phyloP scores from a whole-genome alignment of 2,797 vertebrate species.

The Silurus aristotelis region DNA sequence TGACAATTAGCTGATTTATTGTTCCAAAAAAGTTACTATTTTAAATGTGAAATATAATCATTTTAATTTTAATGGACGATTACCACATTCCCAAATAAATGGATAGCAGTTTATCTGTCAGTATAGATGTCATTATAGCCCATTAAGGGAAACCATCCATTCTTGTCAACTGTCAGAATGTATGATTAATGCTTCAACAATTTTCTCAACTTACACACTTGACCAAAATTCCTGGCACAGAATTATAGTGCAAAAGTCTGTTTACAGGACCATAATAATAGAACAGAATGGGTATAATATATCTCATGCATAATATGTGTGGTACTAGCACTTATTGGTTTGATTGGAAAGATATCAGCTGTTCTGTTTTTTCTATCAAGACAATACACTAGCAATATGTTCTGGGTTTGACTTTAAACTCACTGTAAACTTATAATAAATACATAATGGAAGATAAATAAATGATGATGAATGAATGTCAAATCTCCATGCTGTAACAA shows the following conservation, averaged over 20 bases:
- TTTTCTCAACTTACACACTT: slow-evolving; percentile 68
- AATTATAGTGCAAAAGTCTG: slow-evolving; percentile 65
- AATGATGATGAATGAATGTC: not conserved
- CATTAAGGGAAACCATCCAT: slow-evolving; percentile 36
- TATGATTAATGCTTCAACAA: slow-evolving; percentile 62
- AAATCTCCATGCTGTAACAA: not conserved
- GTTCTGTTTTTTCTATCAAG: slow-evolving; percentile 65
- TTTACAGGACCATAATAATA: slow-evolving; percentile 69
- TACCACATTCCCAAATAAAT: slow-evolving; percentile 40
- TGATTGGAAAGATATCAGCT: slow-evolving; percentile 65
- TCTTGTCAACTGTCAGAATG: slow-evolving; percentile 61
- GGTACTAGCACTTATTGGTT: slow-evolving; percentile 66
- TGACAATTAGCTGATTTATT: slow-evolving; percentile 31
- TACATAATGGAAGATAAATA: not conserved
- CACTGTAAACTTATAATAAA: not conserved
- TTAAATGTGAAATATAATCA: slow-evolving; percentile 28
- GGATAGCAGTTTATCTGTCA: slow-evolving; percentile 30
- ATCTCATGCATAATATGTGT: slow-evolving; percentile 65
- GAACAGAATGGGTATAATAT: slow-evolving; percentile 69
- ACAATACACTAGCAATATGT: slow-evolving; percentile 62
- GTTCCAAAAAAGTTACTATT: slow-evolving; percentile 8
- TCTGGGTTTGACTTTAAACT: not conserved
- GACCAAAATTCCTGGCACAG: slow-evolving; percentile 67
- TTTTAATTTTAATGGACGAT: slow-evolving; percentile 16
- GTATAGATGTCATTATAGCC: slow-evolving; percentile 32